Evolutionary conservation across 2,113 vertebrate genomes (phyloP).

Genomic region (Ivindomyrus marchei): DNA sequence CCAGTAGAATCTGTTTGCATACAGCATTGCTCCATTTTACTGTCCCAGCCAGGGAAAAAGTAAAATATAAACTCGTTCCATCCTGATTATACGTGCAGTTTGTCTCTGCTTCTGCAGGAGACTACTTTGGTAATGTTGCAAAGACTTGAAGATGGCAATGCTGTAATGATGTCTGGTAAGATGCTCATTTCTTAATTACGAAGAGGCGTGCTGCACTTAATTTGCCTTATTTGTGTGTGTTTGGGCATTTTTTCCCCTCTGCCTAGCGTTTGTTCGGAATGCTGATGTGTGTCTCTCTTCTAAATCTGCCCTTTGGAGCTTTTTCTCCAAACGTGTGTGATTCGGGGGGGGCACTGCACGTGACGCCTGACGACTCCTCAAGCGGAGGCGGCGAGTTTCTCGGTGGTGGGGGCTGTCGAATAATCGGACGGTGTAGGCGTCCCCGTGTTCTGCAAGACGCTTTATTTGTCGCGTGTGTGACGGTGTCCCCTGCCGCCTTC

Average conservation of each 20-base stretch:
- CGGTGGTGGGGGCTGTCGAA: not conserved
- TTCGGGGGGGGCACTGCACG: not conserved
- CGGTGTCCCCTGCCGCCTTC: not conserved
- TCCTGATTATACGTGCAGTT: not conserved
- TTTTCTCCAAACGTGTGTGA: not conserved
- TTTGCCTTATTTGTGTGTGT: not conserved
- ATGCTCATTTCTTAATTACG: not conserved
- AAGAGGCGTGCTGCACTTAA: not conserved
- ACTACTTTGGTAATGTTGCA: not conserved
- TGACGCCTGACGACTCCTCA: not conserved
- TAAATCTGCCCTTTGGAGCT: not conserved
- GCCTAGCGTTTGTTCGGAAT: not conserved
- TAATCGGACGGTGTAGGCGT: not conserved
- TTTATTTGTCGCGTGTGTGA: not conserved
- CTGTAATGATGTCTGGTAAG: not conserved
- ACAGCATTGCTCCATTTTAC: not conserved
- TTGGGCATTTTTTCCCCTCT: not conserved
- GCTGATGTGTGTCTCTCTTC: not conserved
- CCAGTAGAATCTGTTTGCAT: not conserved
- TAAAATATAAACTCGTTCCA: not conserved
- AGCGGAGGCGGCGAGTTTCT: not conserved
- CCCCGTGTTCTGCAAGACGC: not conserved
- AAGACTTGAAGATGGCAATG: not conserved
- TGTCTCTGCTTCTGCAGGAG: not conserved
- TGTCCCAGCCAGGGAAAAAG: not conserved